Evolutionary conservation across 2,888 invertebrate genomes (phyloP).

Genomic region (Scaptomyza parva): DNA sequence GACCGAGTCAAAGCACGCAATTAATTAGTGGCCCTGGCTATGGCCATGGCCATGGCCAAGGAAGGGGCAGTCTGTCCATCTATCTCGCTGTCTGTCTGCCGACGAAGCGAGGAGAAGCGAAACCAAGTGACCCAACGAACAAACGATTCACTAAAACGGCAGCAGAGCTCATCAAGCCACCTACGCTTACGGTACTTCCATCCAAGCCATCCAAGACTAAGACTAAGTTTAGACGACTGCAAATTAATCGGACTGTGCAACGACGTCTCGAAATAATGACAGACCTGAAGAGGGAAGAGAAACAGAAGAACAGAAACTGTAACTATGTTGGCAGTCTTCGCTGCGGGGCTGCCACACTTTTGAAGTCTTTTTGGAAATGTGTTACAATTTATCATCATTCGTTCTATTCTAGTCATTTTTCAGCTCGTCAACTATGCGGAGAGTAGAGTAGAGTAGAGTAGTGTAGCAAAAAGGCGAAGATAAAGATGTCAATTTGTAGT

Average conservation of each 20-base stretch:
- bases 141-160: constrained; percentile 43
- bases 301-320: constrained; percentile 8
- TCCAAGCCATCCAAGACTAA: neutral
- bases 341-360: constrained; percentile 71
- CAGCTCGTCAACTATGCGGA: constrained; percentile 45
- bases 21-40: constrained; percentile 71
- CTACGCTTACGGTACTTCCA: constrained; percentile 78
- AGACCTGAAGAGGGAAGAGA: constrained; percentile 11
- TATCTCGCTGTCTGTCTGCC: constrained; percentile 5
- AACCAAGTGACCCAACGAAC: constrained; percentile 47
- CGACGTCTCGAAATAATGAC: constrained; percentile 55
- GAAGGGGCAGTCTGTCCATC: constrained; percentile 27
- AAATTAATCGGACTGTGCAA: constrained; percentile 69
- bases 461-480: constrained; percentile 8
- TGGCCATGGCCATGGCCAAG: constrained; percentile 43
- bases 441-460: too few species aligned
- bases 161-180: constrained; percentile 73
- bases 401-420: constrained; percentile 44
- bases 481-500: constrained; percentile 60
- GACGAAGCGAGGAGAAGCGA: constrained; percentile 58
- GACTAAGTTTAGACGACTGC: constrained; percentile 43
- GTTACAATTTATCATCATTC: constrained; percentile 64
- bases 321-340: constrained; percentile 30
- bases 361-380: constrained; percentile 68
- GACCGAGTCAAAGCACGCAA: constrained; percentile 63